Conservation (phyloP, 2,113 vertebrate genomes). For the Odocoileus virginianus region DNA sequence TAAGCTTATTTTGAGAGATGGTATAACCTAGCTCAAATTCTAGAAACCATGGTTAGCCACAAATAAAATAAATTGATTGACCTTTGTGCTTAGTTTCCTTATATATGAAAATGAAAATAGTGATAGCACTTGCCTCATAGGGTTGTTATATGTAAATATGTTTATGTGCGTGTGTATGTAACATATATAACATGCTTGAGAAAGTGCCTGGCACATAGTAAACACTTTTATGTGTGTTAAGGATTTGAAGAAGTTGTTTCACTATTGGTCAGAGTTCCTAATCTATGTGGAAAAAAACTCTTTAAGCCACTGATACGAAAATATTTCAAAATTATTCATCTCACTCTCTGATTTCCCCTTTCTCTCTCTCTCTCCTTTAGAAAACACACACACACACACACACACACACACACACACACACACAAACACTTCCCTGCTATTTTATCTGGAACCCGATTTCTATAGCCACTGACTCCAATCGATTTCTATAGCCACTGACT, state of each 20-base stretch:
- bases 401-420: not conserved
- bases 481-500: not conserved
- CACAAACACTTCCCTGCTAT: not conserved
- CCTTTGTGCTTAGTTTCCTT: not conserved
- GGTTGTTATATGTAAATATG: not conserved
- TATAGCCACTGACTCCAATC: not conserved
- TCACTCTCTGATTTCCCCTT: not conserved
- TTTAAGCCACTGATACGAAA: not conserved
- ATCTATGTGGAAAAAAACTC: not conserved
- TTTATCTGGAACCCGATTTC: not conserved
- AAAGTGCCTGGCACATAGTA: not conserved
- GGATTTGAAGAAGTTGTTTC: not conserved
- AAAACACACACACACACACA: not conserved
- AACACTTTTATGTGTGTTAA: not conserved
- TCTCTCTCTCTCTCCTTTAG: not conserved
- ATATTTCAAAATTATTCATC: not conserved
- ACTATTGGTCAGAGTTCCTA: not conserved
- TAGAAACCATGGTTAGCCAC: not conserved
- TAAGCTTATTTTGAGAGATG: not conserved
- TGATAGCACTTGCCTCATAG: not conserved
- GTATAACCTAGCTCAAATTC: not conserved
- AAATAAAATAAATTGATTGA: not conserved
- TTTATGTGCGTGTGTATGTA: not conserved
- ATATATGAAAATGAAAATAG: not conserved
- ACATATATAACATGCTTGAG: not conserved